A percentile compares a stretch with the other conserved stretches of the same genome.
phyloP scores from a whole-genome alignment of 2,797 vertebrate species.

The Pogonophryne albipinna region DNA sequence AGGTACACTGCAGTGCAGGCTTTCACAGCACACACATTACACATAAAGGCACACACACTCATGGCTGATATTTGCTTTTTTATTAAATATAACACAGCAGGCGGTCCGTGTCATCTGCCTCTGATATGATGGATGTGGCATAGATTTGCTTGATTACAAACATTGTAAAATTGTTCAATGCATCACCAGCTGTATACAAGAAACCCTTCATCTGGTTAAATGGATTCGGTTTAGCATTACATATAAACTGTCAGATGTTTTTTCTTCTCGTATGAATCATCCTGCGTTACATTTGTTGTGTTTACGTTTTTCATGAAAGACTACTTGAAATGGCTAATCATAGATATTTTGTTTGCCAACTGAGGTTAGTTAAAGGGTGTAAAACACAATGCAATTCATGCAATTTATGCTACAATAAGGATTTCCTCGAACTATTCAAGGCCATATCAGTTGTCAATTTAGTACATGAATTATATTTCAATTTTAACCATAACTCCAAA shows the following conservation, averaged over 20 bases:
- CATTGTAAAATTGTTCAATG: neutral
- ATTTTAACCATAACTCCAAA: neutral
- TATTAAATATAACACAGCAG: neutral
- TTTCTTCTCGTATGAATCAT: neutral
- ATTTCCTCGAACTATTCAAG: too few relatives aligned
- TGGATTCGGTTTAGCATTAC: neutral
- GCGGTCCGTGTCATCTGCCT: neutral
- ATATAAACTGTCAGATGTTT: neutral
- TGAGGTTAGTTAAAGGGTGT: too few relatives aligned
- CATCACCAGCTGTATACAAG: neutral
- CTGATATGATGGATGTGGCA: slow-evolving; percentile 10
- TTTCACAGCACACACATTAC: slow-evolving; percentile 18
- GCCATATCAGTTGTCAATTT: too few relatives aligned
- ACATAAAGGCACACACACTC: slow-evolving; percentile 19
- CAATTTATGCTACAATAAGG: too few relatives aligned
- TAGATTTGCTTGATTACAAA: slow-evolving; percentile 15
- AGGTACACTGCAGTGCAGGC: slow-evolving; percentile 41
- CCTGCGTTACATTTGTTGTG: neutral
- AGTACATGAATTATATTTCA: too few relatives aligned
- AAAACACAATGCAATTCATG: too few relatives aligned
- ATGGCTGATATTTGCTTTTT: slow-evolving; percentile 12
- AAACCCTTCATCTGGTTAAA: neutral
- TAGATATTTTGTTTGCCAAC: too few relatives aligned
- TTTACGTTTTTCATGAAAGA: too few relatives aligned
- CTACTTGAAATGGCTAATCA: too few relatives aligned